phyloP scores from a whole-genome alignment of 2,797 vertebrate species.

The Peromyscus eremicus region DNA sequence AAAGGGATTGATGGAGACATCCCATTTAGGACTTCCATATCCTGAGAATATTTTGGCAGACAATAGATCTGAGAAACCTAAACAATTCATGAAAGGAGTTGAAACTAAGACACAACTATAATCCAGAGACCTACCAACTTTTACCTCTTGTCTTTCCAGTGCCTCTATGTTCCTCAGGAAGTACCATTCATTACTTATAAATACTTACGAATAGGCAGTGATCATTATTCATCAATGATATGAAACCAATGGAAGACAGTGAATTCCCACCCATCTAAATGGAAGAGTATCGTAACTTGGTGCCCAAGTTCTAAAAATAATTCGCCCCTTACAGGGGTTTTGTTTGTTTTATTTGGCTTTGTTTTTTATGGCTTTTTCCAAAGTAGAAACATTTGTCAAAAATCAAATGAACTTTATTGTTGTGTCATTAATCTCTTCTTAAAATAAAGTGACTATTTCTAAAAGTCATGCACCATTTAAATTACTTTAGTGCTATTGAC shows the following conservation, averaged over 20 bases:
- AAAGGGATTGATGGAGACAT: neutral
- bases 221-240: conserved; percentile 25
- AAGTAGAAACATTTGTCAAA: conserved; percentile 60
- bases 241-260: neutral
- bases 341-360: neutral
- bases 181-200: neutral
- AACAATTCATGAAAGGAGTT: neutral
- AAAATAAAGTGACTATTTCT: conserved; percentile 61
- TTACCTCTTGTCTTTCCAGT: neutral
- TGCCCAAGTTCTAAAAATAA: conserved; percentile 58
- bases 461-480: conserved; percentile 58
- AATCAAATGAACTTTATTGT: conserved; percentile 60
- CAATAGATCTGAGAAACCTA: neutral
- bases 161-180: neutral
- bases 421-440: conserved; percentile 58
- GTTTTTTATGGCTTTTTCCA: neutral
- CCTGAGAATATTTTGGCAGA: neutral
- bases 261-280: conserved; percentile 6
- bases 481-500: conserved; percentile 39
- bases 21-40: neutral
- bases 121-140: neutral
- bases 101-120: neutral
- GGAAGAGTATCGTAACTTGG: neutral
- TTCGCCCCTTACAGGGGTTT: neutral
- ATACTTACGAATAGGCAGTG: neutral